Evolutionary conservation across 2,888 invertebrate species (phyloP).

Genomic region (Fragum whitleyi): DNA sequence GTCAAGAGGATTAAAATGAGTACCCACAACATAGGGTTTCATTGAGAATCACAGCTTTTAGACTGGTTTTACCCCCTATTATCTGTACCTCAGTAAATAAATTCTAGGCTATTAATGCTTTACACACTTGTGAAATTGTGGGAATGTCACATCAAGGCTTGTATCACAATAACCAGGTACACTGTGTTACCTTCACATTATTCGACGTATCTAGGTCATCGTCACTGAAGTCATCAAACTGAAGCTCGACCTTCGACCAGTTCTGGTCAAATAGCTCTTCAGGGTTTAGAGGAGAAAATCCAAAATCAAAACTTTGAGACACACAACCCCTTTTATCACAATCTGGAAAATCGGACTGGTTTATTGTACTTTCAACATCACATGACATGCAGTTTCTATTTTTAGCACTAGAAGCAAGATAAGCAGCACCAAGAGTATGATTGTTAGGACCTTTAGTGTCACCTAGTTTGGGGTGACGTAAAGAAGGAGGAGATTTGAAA

Average conservation of each 20-base stretch:
- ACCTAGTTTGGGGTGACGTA: conserved; percentile 54
- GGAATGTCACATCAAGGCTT: too few species aligned
- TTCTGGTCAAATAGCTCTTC: conserved; percentile 80
- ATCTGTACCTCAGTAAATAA: too few species aligned
- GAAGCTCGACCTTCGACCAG: conserved; percentile 79
- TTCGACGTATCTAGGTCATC: conserved; percentile 54
- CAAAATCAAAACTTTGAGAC: conserved; percentile 61
- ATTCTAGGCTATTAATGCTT: too few species aligned
- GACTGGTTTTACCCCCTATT: too few species aligned
- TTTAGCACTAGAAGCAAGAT: conserved; percentile 57
- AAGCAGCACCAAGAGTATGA: conserved; percentile 48
- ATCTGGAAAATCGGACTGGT: conserved; percentile 44
- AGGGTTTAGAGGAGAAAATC: conserved; percentile 69
- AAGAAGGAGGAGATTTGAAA: conserved; percentile 57
- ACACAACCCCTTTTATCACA: conserved; percentile 53
- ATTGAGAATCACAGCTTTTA: too few species aligned
- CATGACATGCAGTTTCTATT: conserved; percentile 65
- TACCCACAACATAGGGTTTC: too few species aligned
- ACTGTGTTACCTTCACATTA: conserved; percentile 11
- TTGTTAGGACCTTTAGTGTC: conserved; percentile 47
- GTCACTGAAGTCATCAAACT: conserved; percentile 73
- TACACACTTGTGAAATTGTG: too few species aligned
- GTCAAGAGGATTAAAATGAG: too few species aligned
- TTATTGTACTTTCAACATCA: conserved; percentile 57
- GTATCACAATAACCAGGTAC: conserved; percentile 29